phyloP scores from a whole-genome alignment of 2,797 vertebrate species.

The Paedocypris micromegethes region DNA sequence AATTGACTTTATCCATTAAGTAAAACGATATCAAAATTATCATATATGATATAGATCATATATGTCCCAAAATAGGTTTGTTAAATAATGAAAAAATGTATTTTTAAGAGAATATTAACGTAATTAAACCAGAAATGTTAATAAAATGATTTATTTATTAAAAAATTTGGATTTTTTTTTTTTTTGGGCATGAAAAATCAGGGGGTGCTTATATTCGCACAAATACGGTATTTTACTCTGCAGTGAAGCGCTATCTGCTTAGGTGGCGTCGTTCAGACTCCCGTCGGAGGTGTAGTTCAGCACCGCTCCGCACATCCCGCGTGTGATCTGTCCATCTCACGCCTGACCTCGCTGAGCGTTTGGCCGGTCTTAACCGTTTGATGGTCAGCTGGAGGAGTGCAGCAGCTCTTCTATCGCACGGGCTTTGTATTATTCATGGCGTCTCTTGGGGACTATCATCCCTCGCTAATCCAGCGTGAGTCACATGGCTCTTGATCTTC shows the following conservation, averaged over 20 bases:
- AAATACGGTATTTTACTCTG: conserved; percentile 54
- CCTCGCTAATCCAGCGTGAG: conserved; percentile 59
- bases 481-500: conserved; percentile 60
- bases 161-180: too few species aligned
- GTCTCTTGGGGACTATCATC: conserved; percentile 48
- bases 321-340: conserved; percentile 16
- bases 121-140: too few species aligned
- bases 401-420: conserved; percentile 1
- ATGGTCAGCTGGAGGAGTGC: not conserved
- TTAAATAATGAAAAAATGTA: too few species aligned
- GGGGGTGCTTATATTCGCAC: too few species aligned
- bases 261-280: conserved; percentile 9
- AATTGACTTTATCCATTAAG: too few species aligned
- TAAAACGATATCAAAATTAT: too few species aligned
- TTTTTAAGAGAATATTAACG: too few species aligned
- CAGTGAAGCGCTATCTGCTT: conserved; percentile 63
- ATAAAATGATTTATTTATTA: too few species aligned
- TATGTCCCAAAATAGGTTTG: too few species aligned
- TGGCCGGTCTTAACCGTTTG: conserved; percentile 1
- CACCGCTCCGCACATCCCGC: conserved; percentile 2
- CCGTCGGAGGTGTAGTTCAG: not conserved
- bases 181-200: too few species aligned
- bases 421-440: not conserved
- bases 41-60: too few species aligned
- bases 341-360: not conserved